Base-by-base conservation (phyloP, 1,140 invertebrate genomes). In the Chionoecetes opilio region DNA sequence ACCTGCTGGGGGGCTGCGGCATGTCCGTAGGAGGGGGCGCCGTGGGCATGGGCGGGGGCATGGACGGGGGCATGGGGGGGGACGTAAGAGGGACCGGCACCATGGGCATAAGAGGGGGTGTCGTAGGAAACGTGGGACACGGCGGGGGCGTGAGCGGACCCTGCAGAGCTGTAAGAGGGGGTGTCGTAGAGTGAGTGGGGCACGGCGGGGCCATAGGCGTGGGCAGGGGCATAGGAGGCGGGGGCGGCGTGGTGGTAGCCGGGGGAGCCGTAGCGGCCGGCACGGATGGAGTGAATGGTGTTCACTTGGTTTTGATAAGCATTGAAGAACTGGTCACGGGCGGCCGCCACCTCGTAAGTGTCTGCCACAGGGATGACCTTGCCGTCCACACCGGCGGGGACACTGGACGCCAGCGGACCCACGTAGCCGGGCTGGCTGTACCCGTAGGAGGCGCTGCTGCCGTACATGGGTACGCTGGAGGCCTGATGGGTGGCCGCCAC, bases 301-400 rank as follows among this genome's bases (percentile, higher is more conserved):
- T n/a, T n/a, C n/a, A n/a, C n/a, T n/a, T n/a, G 46, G 46, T 53
- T 11, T 17, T 53, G 46, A 17, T 53, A 53, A 17, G 46, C 46
- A 14, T 17, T 53, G 46, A 53, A 53, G 46, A 53, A 53, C 46
- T 53, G 46, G 46, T 53, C 46, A 53, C 46, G 46, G 2, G 46
- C 46, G 8, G 46, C 46, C 46, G 46, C 46, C 46, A 53, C 2
- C 35, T 95, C 95, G 8, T 87, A 88, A 8, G 95, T 95, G 87
- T 95, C 95, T 9, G 38, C 34, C 37, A 95, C 95, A 14, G 91
- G 95, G 46, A 92, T 93, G 46, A 93, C 34, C 26, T 46, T 63
- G 37, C 95, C 95, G 38, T 85, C 86, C 32, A 95, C 92, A n/a
- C 95, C 88, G n/a, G 95, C 95, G 26, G 95, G 95, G 85, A 95